Evolutionary conservation across 2,888 invertebrate species (phyloP), one percentile per base, ranked within the genome.

Genomic region (Ernsta delagoae): DNA sequence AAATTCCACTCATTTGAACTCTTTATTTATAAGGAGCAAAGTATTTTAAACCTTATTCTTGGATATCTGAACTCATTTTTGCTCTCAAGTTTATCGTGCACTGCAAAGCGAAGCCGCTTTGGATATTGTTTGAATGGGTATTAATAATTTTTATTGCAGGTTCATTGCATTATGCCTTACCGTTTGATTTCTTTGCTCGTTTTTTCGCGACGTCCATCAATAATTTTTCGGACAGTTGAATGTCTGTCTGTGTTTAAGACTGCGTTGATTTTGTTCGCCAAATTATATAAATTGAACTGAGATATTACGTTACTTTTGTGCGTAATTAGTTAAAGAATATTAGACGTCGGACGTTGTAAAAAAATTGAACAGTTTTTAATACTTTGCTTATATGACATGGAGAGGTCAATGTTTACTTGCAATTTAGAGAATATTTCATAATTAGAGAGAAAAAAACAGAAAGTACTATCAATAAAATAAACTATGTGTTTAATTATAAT

Each of bases 111-210:
- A 34, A 65, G 79, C 80, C 72, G 73, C 78, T 72, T 80, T 78
- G 81, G 82, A 79, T 69, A 69, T 81, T 81, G 78, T 83, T 81
- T 88, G 83, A 90, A 90, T 88, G 88, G 85, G 83, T 88, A 91
- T 91, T 91, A 89, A 87, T 89, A 88, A 86, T 91, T 89, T 89
- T 92, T 91, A 90, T 90, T 90, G 86, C 90, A 90, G 87, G 86
- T 89, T 85, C 88, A 82, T 79, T 85, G 86, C 86, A 87, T 89
- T 91, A 88, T 89, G 83, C 80, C 81, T 84, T 83, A 82, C 83
- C 79, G 84, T 86, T 81, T 82, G 78, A 83, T 83, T 82, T 78
- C 78, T 85, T 77, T 78, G 72, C 75, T 75, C 77, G 24, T 87
- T 87, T 87, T 87, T 86, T 84, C 39, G 85, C 84, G 81, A 86